Conservation (phyloP, 2,888 invertebrate genomes). For the Tachina lurida region DNA sequence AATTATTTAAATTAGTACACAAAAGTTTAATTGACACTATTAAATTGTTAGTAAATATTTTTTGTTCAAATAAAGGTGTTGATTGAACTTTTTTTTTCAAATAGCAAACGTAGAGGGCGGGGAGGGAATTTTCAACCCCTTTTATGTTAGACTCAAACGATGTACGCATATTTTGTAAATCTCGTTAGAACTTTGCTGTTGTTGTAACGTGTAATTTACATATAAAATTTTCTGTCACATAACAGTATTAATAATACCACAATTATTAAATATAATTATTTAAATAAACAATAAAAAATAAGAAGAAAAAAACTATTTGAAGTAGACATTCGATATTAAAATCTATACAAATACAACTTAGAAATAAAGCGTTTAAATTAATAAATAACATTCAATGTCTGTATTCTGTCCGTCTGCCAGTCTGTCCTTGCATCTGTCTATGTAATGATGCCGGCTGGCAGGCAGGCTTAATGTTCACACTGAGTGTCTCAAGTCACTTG, state of each 20-base stretch:
- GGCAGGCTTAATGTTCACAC: slow-evolving; percentile 18
- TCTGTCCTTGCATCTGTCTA: slow-evolving; percentile 1
- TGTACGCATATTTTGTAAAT: no score
- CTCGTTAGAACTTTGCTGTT: no score
- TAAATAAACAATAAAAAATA: slow-evolving; percentile 1
- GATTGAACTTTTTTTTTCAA: no score
- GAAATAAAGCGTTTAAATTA: slow-evolving; percentile 26
- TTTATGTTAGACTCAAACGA: no score
- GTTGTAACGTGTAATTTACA: no score
- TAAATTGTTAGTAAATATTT: no score
- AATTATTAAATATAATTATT: background rate
- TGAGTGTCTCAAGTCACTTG: slow-evolving; percentile 47
- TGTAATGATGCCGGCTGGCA: background rate
- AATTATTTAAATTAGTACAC: no score
- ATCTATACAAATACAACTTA: slow-evolving; percentile 2
- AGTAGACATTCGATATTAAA: slow-evolving; percentile 41
- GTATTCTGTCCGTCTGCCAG: background rate
- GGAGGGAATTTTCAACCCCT: no score
- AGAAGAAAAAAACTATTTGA: slow-evolving; percentile 12
- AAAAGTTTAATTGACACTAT: no score
- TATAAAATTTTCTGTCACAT: background rate
- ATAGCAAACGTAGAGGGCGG: no score
- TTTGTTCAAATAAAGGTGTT: no score
- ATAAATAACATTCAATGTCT: slow-evolving; percentile 1
- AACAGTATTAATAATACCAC: background rate